Evolutionary conservation across 2,888 invertebrate species (phyloP).

Genomic region (Boloria euphrosyne): DNA sequence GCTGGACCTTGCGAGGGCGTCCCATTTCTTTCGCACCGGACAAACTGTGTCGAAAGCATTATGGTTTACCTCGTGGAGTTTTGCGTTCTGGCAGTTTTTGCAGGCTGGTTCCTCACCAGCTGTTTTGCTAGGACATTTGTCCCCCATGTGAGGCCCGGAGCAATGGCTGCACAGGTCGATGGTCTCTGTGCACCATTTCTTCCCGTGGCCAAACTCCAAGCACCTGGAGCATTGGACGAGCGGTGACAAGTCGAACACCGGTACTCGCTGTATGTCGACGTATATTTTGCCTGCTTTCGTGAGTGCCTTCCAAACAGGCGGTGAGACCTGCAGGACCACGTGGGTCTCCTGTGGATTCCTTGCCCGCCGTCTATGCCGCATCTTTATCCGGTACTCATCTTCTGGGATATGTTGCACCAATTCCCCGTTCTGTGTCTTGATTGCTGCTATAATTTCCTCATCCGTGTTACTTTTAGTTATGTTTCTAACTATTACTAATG

Average conservation of each 20-base stretch:
- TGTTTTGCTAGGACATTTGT: too few species aligned
- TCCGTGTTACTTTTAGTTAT: too few species aligned
- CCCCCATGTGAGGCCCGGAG: too few species aligned
- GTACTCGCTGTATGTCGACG: background rate
- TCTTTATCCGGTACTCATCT: background rate
- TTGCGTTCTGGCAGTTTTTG: background rate
- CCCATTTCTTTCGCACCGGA: background rate
- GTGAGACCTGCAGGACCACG: background rate
- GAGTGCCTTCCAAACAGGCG: background rate
- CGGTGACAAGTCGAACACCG: too few species aligned
- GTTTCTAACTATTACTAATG: too few species aligned
- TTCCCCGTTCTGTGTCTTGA: too few species aligned
- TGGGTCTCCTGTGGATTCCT: background rate
- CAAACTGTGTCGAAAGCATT: background rate
- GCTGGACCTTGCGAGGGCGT: background rate
- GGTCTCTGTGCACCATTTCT: too few species aligned
- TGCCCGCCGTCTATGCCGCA: background rate
- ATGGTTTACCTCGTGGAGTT: background rate
- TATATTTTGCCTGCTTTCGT: background rate
- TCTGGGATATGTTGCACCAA: constrained; percentile 9
- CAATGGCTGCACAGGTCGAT: too few species aligned
- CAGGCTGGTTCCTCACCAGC: too few species aligned
- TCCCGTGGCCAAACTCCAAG: too few species aligned
- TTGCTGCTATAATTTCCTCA: too few species aligned
- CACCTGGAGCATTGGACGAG: too few species aligned